Percentiles rank a stretch among this genome's conserved stretches.
Evolutionary conservation across 2,797 vertebrate genomes (phyloP).

Genomic region (Salarias fasciatus): DNA sequence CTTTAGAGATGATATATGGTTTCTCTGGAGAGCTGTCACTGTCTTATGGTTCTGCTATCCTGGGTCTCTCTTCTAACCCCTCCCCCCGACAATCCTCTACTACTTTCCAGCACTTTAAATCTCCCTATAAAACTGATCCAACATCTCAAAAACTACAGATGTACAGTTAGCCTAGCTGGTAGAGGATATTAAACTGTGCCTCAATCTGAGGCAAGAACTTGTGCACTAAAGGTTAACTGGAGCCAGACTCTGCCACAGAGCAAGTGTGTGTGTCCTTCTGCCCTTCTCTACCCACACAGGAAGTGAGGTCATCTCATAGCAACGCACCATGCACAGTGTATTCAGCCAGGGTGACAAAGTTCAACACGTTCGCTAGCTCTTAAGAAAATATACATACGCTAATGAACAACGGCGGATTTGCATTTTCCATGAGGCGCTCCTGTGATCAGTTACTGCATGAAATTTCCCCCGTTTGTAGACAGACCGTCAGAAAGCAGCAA

Average conservation of each 20-base stretch:
- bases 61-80: constrained; percentile 52
- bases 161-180: constrained; percentile 68
- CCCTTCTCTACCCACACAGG: constrained; percentile 81
- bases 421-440: constrained; percentile 25
- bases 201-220: constrained; percentile 57
- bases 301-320: constrained; percentile 79
- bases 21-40: constrained; percentile 79
- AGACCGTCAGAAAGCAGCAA: constrained; percentile 11
- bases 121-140: constrained; percentile 74
- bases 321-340: constrained; percentile 65
- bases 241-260: constrained; percentile 64
- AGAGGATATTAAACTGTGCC: constrained; percentile 72
- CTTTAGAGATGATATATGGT: constrained; percentile 79
- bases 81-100: constrained; percentile 19
- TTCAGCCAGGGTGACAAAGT: constrained; percentile 68
- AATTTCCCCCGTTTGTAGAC: neutral
- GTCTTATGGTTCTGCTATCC: constrained; percentile 74
- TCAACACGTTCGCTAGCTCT: constrained; percentile 68
- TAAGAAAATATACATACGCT: constrained; percentile 52
- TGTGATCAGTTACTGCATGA: constrained; percentile 9
- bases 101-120: constrained; percentile 75
- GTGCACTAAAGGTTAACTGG: constrained; percentile 68
- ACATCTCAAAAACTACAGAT: constrained; percentile 67
- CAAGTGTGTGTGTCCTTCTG: constrained; percentile 55
- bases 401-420: constrained; percentile 33